Evolutionary conservation across 2,888 invertebrate genomes (phyloP).

Genomic region (Caenorhabditis imperialis): DNA sequence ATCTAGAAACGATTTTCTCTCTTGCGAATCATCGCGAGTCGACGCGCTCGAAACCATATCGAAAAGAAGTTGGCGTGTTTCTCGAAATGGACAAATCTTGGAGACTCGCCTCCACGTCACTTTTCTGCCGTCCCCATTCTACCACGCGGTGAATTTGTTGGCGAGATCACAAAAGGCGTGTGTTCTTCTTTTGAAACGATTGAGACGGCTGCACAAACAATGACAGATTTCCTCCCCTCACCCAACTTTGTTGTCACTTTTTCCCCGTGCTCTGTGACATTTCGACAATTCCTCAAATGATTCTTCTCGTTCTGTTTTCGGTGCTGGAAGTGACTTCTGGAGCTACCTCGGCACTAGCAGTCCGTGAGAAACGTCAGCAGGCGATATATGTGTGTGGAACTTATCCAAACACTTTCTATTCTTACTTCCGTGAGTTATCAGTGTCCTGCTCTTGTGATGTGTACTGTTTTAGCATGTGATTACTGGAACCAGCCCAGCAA

Average conservation of each 20-base stretch:
- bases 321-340: neutral
- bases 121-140: neutral
- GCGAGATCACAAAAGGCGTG: too few species aligned
- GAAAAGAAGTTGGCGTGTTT: conserved; percentile 25
- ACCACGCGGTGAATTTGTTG: too few species aligned
- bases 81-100: conserved; percentile 21
- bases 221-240: neutral
- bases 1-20: conserved; percentile 49
- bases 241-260: neutral
- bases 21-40: conserved; percentile 42
- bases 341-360: conserved; percentile 6
- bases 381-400: conserved; percentile 51
- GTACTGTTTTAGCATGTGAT: conserved; percentile 34
- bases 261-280: too few species aligned
- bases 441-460: neutral
- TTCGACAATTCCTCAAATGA: neutral
- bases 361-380: conserved; percentile 42
- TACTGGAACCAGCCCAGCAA: conserved; percentile 40
- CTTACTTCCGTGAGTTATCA: conserved; percentile 46
- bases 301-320: conserved; percentile 13
- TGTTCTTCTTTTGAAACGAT: neutral
- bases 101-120: neutral
- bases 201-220: neutral
- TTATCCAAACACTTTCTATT: conserved; percentile 55
- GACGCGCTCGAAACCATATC: conserved; percentile 30